Base-by-base conservation (phyloP, 1,140 invertebrate genomes). In the Rhagoletis zephyria region DNA sequence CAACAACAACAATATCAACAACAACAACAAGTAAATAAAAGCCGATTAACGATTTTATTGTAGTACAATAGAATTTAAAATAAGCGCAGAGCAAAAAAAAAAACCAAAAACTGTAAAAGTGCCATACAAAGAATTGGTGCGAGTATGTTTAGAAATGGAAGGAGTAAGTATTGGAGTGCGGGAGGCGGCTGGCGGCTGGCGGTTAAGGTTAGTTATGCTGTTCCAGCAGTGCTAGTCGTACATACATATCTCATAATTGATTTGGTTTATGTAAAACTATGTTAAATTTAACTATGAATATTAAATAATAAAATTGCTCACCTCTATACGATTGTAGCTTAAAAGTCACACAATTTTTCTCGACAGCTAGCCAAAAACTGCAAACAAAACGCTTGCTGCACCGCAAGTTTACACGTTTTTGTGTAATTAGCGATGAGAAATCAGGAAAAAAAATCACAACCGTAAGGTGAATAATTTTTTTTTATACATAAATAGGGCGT, bases 31-130 rank as follows among this genome's bases (percentile, higher is more conserved):
- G 48, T 19, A 81, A 81, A 81, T 81, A 81, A 81, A 81, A 81
- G 42, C 74, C 74, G 74, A 81, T 81, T 81, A 81, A 81, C 48
- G 74, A 81, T 81, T 81, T 81, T 81, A 81, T 81, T 81, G 7
- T 81, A 81, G 16, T 30, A 81, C 74, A 81, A 81, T 81, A 81
- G 74, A 59, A 81, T 81, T 56, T 81, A 42, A 81, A 81, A 81
- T 81, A 56, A 67, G 74, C 74, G n/a, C 45, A 81, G 14, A 56
- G 6, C 48, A 56, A 81, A 81, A n/a, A 56, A 56, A n/a, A 63
- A 10, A 56, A 77, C 3, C n/a, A 77, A 51, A 4, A 77, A 51
- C n/a, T 30, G 30, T 30, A 30, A 5, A 77, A 77, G 19, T 81
- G 74, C 74, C 51, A 56, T 30, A 16, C 45, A 19, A 81, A 45